Evolutionary conservation across 2,888 invertebrate species (phyloP), one percentile per base, ranked within the genome.

Genomic region (Brassicogethes aeneus): DNA sequence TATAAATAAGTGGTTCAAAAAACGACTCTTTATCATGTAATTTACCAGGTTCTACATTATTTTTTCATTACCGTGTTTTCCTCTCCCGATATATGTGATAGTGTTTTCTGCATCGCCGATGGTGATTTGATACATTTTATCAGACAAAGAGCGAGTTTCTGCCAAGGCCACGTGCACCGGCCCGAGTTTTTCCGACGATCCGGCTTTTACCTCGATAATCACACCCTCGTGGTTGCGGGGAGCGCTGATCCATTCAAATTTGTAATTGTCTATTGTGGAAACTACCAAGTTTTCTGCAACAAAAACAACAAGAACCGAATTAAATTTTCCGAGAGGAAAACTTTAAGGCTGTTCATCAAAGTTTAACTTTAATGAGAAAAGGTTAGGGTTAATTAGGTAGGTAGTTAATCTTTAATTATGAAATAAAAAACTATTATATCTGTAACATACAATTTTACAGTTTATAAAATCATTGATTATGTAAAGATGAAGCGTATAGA

Each of bases 191-290:
- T 57, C 57, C 0, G 76, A 74, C 10, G 73, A 72, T 30, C 72
- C 72, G 0, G 76, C 70, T 34, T 72, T 67, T 8, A 79, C 64
- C 54, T 80, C 79, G 41, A 80, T 60, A 1, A 80, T 76, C n/a
- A 80, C 58, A 2, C 76, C 77, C 15, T 79, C 76, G 45, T 76
- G 65, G 56, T 79, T 79, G 34, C 79, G 66, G 0, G 80, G 80
- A 0, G 80, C 79, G 1, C 75, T 69, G 31, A 80, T 73, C 75
- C 79, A 80, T 49, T 80, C 78, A 69, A 77, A 80, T 36, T 75
- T 75, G 70, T 75, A 80, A 5, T 76, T 77, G 2, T 77, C 75
- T 3, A 73, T 68, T 0, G 79, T 74, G 0, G 79, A 79, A 10
- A 80, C 75, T 2, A 80, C 73, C 36, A 80, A 64, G 54, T 80